These are phyloP conservation scores for Liolophura sinensis DNA, from an alignment of 1,140 invertebrate genomes.

Conservation along the genomic window DNA sequence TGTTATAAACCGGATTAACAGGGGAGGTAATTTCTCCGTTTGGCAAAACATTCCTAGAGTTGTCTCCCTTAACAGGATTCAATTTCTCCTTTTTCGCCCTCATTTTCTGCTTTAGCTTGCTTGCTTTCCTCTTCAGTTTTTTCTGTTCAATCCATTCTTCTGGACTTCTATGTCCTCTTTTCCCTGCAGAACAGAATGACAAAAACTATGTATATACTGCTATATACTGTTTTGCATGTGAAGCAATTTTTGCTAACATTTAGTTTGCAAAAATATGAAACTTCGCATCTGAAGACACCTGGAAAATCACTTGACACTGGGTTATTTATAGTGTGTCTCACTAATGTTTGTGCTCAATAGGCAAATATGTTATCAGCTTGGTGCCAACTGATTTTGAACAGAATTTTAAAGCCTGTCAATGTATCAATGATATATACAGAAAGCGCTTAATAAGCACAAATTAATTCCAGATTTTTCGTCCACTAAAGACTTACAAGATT, in stretches of 20 bases:
- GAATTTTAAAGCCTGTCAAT: no score
- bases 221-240: not conserved
- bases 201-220: not conserved
- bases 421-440: no score
- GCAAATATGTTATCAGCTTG: no score
- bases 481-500: no score
- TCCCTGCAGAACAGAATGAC: constrained; percentile 17
- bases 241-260: not conserved
- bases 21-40: constrained; percentile 12
- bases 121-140: constrained; percentile 38
- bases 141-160: constrained; percentile 33
- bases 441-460: no score
- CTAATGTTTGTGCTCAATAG: no score
- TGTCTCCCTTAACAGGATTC: constrained; percentile 11
- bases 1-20: constrained; percentile 74
- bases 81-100: constrained; percentile 33
- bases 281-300: no score
- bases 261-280: not conserved
- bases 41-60: constrained; percentile 10
- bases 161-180: constrained; percentile 18
- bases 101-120: constrained; percentile 32
- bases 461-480: no score
- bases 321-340: not conserved
- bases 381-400: no score
- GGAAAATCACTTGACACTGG: not conserved